A percentile compares a stretch with the other conserved stretches of the same genome.
These are phyloP conservation scores for Pterocles gutturalis DNA, from an alignment of 2,113 vertebrate genomes.

Conservation along the genomic window DNA sequence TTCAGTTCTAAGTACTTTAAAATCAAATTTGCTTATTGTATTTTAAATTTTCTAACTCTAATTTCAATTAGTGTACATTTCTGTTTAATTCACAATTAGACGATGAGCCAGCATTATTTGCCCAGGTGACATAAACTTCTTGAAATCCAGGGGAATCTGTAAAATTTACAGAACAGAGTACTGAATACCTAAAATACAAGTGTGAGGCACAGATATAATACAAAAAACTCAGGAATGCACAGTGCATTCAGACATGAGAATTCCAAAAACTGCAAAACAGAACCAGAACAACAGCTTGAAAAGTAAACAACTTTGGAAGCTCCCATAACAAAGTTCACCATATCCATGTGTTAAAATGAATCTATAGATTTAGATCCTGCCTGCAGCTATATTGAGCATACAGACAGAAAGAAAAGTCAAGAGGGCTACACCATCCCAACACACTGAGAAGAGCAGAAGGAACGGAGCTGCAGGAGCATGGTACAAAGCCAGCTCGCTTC, in stretches of 20 bases:
- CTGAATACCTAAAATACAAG: background rate
- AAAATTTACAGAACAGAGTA: background rate
- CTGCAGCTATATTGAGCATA: background rate
- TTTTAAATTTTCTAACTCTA: background rate
- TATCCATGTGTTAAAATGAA: background rate
- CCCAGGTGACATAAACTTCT: background rate
- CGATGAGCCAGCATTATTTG: background rate
- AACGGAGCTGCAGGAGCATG: rapidly evolving
- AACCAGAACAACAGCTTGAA: background rate
- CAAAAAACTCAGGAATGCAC: background rate
- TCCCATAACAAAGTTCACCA: background rate
- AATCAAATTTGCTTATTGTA: background rate
- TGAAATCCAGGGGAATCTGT: background rate
- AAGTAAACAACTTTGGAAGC: background rate
- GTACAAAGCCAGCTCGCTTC: background rate
- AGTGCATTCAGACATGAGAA: background rate
- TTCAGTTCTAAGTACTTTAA: background rate
- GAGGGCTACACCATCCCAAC: background rate
- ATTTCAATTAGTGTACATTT: background rate
- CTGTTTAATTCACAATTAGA: background rate
- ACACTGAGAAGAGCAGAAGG: background rate
- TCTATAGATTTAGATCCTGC: background rate
- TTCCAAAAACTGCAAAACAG: background rate
- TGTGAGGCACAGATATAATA: background rate
- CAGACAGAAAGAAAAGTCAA: background rate